Evolutionary conservation across 2,797 vertebrate species (phyloP).

Genomic region (Myripristis murdjan): DNA sequence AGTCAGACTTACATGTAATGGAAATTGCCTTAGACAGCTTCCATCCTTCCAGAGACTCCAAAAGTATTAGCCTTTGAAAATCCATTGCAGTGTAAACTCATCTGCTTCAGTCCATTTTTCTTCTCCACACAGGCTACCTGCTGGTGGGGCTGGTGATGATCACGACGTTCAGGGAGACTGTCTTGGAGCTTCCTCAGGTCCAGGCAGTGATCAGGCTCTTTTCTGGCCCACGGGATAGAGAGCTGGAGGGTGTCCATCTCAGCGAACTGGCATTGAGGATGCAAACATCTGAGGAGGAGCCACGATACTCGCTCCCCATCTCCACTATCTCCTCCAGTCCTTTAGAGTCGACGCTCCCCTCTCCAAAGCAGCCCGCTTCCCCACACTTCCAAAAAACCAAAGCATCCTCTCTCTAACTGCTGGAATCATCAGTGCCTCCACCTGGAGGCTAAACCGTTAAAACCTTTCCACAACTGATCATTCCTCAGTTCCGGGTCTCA

Average conservation of each 20-base stretch:
- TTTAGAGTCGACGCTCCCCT: constrained; percentile 11
- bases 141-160: constrained; percentile 84
- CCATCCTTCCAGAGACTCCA: too few relatives aligned
- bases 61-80: too few relatives aligned
- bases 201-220: constrained; percentile 72
- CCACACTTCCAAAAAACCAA: not conserved
- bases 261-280: constrained; percentile 56
- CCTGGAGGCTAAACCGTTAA: not conserved
- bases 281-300: constrained; percentile 35
- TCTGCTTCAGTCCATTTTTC: too few relatives aligned
- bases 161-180: constrained; percentile 79
- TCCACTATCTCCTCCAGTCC: constrained; percentile 68
- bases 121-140: constrained; percentile 83
- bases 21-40: too few relatives aligned
- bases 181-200: constrained; percentile 79
- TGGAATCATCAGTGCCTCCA: not conserved
- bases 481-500: too few relatives aligned
- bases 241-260: constrained; percentile 45
- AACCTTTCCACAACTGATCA: not conserved
- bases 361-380: constrained; percentile 17
- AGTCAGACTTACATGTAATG: too few relatives aligned
- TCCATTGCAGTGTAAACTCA: too few relatives aligned
- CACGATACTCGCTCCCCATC: constrained; percentile 63
- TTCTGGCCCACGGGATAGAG: constrained; percentile 47
- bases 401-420: not conserved